A percentile compares a stretch with the other conserved stretches of the same genome.
Evolutionary conservation across 2,797 vertebrate species (phyloP).

Genomic region (Orestias chungarensis): DNA sequence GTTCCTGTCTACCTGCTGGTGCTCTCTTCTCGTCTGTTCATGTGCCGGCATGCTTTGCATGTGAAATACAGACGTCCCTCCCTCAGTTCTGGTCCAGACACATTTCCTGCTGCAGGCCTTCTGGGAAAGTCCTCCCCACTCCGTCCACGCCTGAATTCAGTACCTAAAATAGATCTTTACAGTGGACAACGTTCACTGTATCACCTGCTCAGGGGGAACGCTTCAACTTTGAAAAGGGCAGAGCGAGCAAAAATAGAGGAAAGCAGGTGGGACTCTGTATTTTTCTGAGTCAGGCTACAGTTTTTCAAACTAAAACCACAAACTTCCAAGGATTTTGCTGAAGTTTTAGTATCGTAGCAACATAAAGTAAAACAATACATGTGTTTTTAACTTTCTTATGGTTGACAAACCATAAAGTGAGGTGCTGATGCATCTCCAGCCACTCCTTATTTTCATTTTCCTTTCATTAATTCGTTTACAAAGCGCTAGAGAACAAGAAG

Average conservation of each 20-base stretch:
- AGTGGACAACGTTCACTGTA: slow-evolving; percentile 51
- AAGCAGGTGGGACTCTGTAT: slow-evolving; percentile 7
- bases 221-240: slow-evolving; percentile 64
- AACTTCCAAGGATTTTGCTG: background rate
- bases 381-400: too few relatives aligned
- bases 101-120: slow-evolving; percentile 8
- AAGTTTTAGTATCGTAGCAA: too few relatives aligned
- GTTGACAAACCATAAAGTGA: too few relatives aligned
- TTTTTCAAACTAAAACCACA: background rate
- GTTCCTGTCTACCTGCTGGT: background rate
- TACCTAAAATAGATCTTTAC: slow-evolving; percentile 79
- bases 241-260: slow-evolving; percentile 28
- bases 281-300: too few relatives aligned
- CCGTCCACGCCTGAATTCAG: slow-evolving; percentile 26
- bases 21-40: slow-evolving; percentile 8
- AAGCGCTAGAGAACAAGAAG: too few relatives aligned
- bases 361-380: too few relatives aligned
- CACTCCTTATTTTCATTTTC: too few relatives aligned
- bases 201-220: slow-evolving; percentile 70
- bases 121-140: slow-evolving; percentile 11
- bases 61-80: slow-evolving; percentile 33
- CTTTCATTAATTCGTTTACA: too few relatives aligned
- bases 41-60: slow-evolving; percentile 46
- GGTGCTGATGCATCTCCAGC: too few relatives aligned
- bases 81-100: slow-evolving; percentile 17